These are phyloP conservation scores for Drosophila nr. medialis DNA, from an alignment of 2,888 invertebrate genomes.

Conservation along the genomic window DNA sequence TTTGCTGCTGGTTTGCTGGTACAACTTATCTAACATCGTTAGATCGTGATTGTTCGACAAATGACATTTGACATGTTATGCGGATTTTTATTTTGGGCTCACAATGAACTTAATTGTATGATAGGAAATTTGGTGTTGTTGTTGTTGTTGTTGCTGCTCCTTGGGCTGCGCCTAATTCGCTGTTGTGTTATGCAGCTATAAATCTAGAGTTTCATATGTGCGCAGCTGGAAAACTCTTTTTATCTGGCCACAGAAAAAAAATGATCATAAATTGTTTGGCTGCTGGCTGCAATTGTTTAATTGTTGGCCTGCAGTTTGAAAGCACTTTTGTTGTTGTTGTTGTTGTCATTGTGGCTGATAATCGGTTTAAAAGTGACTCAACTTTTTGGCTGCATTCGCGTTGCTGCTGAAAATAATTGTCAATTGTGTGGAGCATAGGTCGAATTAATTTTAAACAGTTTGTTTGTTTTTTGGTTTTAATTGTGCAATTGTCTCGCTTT, in stretches of 20 bases:
- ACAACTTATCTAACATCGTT: conserved; percentile 68
- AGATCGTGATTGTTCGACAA: conserved; percentile 76
- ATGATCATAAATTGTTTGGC: conserved; percentile 67
- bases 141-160: conserved; percentile 10
- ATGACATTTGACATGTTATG: conserved; percentile 81
- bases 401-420: conserved; percentile 68
- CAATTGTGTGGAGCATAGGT: conserved; percentile 71
- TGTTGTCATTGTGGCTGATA: conserved; percentile 41
- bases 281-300: conserved; percentile 75
- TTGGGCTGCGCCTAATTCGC: conserved; percentile 40
- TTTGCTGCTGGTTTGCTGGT: conserved; percentile 19
- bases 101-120: conserved; percentile 64
- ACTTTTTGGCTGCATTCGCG: conserved; percentile 59
- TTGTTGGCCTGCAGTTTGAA: conserved; percentile 60
- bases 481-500: conserved; percentile 68
- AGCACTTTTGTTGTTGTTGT: conserved; percentile 27
- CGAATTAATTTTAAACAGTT: conserved; percentile 64
- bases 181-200: conserved; percentile 12
- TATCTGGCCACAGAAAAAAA: conserved; percentile 58
- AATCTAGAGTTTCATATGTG: conserved; percentile 29
- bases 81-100: conserved; percentile 44
- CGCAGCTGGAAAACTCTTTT: conserved; percentile 43
- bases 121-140: conserved; percentile 23
- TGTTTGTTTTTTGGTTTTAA: conserved; percentile 56
- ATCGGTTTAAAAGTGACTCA: conserved; percentile 80